phyloP scores from a whole-genome alignment of 2,113 vertebrate genomes.

The Benitochromis conjunctus region DNA sequence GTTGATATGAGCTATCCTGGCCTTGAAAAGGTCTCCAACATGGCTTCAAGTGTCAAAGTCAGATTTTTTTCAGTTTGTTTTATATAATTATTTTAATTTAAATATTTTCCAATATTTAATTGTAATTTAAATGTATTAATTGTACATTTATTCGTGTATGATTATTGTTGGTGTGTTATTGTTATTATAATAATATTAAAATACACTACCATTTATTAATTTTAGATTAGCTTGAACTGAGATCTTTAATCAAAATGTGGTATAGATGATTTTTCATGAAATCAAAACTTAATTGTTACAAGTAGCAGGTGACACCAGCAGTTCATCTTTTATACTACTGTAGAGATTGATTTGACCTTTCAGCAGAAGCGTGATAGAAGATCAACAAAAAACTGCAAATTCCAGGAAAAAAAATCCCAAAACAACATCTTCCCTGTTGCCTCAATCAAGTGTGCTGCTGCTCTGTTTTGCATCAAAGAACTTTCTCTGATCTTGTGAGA shows the following conservation, averaged over 20 bases:
- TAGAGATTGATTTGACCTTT: slow-evolving; percentile 8
- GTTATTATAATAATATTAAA: neutral
- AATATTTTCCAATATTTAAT: neutral
- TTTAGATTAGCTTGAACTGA: neutral
- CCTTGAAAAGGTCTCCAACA: neutral
- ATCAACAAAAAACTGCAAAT: neutral
- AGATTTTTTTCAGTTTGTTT: neutral
- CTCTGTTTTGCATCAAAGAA: neutral
- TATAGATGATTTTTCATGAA: neutral
- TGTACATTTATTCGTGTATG: neutral
- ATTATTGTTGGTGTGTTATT: neutral
- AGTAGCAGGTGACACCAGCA: neutral
- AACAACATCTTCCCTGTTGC: neutral
- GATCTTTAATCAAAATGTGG: neutral
- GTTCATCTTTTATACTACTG: neutral
- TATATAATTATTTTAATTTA: neutral
- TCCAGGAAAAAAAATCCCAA: neutral
- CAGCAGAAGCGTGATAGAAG: neutral
- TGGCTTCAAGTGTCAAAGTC: neutral
- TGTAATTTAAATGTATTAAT: neutral
- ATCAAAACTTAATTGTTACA: neutral
- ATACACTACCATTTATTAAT: neutral
- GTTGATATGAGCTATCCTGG: neutral
- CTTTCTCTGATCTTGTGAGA: neutral
- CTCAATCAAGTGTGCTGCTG: neutral